Evolutionary conservation across 2,888 invertebrate species (phyloP).

Genomic region (Alentia gelatinosa): DNA sequence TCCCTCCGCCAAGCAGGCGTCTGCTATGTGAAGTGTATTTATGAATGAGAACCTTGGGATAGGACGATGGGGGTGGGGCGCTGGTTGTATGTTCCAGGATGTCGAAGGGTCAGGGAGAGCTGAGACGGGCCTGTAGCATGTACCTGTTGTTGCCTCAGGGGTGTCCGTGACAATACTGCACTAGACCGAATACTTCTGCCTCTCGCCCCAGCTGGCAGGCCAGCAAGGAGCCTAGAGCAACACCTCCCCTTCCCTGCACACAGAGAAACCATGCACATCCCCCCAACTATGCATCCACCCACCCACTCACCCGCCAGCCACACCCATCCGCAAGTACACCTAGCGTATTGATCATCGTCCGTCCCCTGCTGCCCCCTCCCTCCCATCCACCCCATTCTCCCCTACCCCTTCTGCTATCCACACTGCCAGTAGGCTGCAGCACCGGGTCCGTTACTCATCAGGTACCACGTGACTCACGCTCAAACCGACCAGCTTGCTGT

Average conservation of each 20-base stretch:
- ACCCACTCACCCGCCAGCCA: neutral
- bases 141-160: neutral
- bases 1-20: no score
- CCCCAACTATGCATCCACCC: neutral
- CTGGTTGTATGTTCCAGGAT: no score
- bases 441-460: neutral
- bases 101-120: no score
- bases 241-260: no score
- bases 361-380: neutral
- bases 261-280: no score
- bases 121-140: neutral
- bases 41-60: no score
- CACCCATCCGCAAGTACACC: neutral
- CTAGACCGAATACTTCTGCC: neutral
- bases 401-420: neutral
- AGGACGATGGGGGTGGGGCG: neutral
- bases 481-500: neutral
- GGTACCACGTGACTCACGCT: conserved; percentile 2
- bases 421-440: neutral
- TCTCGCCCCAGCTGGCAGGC: neutral
- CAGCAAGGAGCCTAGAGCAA: no score
- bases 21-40: no score
- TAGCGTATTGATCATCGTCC: neutral
- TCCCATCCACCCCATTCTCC: neutral
- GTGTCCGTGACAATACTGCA: neutral